A percentile compares a stretch with the other conserved stretches of the same genome.
These are phyloP conservation scores for Sylvia atricapilla DNA, from an alignment of 2,113 vertebrate genomes.

Conservation along the genomic window DNA sequence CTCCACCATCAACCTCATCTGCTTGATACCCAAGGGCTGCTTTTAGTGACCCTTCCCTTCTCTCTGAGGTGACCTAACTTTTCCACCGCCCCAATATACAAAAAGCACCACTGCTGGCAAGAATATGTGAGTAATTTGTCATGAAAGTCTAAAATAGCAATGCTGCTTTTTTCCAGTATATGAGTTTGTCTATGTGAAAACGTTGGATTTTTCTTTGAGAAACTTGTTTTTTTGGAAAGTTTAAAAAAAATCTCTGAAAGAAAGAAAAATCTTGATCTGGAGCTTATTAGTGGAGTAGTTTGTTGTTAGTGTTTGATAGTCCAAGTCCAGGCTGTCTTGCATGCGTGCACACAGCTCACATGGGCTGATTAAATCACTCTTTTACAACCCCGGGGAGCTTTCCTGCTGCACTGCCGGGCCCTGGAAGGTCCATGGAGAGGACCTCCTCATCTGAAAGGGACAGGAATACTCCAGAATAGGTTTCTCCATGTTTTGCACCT, in stretches of 20 bases:
- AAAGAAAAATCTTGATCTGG: not conserved
- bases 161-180: not conserved
- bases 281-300: slow-evolving; percentile 5
- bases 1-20: not conserved
- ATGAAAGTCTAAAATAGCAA: not conserved
- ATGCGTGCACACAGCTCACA: not conserved
- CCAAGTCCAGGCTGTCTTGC: not conserved
- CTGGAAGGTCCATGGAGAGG: no score
- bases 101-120: not conserved
- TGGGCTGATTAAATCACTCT: not conserved
- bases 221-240: not conserved
- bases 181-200: not conserved
- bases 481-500: not conserved
- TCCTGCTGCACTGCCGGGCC: not conserved
- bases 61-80: not conserved
- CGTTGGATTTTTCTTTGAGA: not conserved
- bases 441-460: not conserved
- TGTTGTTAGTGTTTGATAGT: slow-evolving; percentile 9
- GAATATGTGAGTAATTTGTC: not conserved
- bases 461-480: not conserved
- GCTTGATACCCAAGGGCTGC: not conserved
- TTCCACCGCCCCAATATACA: not conserved
- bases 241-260: not conserved
- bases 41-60: rapidly evolving
- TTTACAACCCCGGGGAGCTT: not conserved